phyloP scores from a whole-genome alignment of 2,888 invertebrate genomes.

The Myathropa florea region DNA sequence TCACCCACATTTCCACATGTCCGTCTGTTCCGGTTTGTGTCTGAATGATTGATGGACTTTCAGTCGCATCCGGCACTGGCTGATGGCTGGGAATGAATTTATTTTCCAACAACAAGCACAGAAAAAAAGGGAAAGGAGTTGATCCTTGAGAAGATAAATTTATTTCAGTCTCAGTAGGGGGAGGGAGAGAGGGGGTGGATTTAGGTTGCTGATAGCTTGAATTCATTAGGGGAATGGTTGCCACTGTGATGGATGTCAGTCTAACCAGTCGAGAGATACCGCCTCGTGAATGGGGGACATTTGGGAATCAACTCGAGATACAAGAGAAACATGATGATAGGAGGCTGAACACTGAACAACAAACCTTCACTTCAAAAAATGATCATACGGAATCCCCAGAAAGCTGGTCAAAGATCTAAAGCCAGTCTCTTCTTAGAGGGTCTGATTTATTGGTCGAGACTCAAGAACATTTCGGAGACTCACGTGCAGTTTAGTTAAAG shows the following conservation, averaged over 20 bases:
- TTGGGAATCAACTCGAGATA: no score
- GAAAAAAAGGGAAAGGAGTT: not conserved
- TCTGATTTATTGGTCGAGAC: no score
- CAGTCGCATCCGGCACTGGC: constrained; percentile 19
- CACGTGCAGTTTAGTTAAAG: no score
- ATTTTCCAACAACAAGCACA: not conserved
- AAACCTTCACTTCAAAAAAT: no score
- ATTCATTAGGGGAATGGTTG: not conserved
- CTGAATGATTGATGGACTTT: constrained; percentile 52
- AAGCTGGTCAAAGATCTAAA: no score
- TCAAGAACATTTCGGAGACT: no score
- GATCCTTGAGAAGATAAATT: not conserved
- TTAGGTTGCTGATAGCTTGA: not conserved
- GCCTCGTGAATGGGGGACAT: fast-evolving
- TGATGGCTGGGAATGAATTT: not conserved
- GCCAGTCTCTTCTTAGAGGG: no score
- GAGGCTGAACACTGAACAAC: no score
- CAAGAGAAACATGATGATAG: no score
- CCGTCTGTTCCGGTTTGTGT: constrained; percentile 3
- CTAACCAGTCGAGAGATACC: no score
- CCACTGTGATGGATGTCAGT: no score
- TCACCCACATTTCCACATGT: constrained; percentile 33
- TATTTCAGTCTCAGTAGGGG: not conserved
- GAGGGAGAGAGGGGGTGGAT: not conserved
- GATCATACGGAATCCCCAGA: no score